Conservation (phyloP, 2,113 vertebrate genomes). For the Cephalopholis sonnerati region DNA sequence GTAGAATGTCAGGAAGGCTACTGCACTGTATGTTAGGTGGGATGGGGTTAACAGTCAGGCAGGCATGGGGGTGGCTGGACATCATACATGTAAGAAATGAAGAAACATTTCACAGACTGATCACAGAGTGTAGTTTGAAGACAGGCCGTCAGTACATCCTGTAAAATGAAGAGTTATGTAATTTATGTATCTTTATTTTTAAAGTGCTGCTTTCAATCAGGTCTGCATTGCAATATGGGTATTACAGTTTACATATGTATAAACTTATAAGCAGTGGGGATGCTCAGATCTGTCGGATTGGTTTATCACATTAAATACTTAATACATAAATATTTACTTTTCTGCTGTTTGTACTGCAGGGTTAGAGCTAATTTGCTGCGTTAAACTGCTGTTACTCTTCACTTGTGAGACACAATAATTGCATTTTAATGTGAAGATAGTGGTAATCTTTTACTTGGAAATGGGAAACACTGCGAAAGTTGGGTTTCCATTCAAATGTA, state of each 20-base stretch:
- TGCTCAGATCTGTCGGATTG: not conserved
- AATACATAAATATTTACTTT: not conserved
- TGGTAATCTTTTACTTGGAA: too few species aligned
- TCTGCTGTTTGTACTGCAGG: not conserved
- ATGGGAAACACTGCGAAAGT: too few species aligned
- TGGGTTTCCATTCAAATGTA: too few species aligned
- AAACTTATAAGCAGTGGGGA: not conserved
- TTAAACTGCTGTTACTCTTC: not conserved
- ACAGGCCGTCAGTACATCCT: conserved; percentile 51
- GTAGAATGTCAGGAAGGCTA: conserved; percentile 51
- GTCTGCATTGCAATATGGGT: conserved; percentile 16
- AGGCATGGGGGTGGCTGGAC: conserved; percentile 42
- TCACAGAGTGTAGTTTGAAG: conserved; percentile 33
- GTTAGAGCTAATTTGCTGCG: not conserved
- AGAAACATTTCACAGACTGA: conserved; percentile 27
- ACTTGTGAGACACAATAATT: not conserved
- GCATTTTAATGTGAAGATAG: not conserved
- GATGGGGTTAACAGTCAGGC: conserved; percentile 65
- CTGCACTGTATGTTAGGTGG: conserved; percentile 57
- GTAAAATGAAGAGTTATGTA: conserved; percentile 44
- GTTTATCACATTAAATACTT: not conserved
- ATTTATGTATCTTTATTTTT: conserved; percentile 18
- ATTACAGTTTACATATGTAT: not conserved
- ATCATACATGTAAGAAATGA: conserved; percentile 40
- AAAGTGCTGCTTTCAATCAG: conserved; percentile 55